phyloP scores from a whole-genome alignment of 2,113 vertebrate genomes.

The Atractosteus spatula region DNA sequence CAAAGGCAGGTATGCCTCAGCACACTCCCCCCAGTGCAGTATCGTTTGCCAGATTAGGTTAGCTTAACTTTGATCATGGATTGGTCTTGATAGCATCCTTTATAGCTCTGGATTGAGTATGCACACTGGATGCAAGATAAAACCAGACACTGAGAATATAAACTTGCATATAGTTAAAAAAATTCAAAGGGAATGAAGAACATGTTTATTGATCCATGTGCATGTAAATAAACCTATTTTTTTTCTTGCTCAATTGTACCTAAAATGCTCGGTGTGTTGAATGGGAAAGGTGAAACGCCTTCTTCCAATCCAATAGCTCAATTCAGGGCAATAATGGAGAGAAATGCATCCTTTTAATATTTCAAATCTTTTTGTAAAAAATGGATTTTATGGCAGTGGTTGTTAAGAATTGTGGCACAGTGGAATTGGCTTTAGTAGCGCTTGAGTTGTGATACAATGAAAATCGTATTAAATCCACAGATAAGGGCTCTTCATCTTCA shows the following conservation, averaged over 20 bases:
- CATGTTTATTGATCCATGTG: too few species aligned
- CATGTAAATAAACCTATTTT: too few species aligned
- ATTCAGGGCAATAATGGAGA: background rate
- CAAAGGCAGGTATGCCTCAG: background rate
- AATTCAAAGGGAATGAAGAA: too few species aligned
- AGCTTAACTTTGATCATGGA: background rate
- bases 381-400: constrained; percentile 1
- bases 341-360: constrained; percentile 8
- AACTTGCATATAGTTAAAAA: too few species aligned
- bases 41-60: background rate
- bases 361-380: background rate
- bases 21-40: background rate
- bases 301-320: too few species aligned
- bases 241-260: too few species aligned
- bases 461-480: constrained; percentile 47
- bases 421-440: constrained; percentile 46
- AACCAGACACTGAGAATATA: too few species aligned
- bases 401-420: constrained; percentile 27
- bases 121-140: too few species aligned
- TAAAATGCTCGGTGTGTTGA: too few species aligned
- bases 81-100: background rate
- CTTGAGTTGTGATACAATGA: constrained; percentile 47
- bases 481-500: constrained; percentile 40
- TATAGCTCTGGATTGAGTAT: background rate
- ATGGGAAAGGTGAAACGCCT: too few species aligned